Percentiles rank a stretch among this genome's conserved stretches.
Conservation (phyloP, 2,888 invertebrate species). For the Lithodes maja region DNA sequence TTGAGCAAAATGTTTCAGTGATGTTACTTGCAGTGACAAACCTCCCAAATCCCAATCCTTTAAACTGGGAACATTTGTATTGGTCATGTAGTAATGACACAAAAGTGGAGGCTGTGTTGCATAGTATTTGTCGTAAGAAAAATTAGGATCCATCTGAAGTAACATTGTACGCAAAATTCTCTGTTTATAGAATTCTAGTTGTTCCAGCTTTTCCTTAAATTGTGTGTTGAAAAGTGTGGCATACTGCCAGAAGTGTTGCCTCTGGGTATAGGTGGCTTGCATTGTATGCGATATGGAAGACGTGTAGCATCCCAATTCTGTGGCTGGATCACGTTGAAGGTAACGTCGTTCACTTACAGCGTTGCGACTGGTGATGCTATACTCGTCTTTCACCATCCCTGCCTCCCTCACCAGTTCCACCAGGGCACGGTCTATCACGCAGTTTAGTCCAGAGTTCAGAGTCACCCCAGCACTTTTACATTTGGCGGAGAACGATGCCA, state of each 20-base stretch:
- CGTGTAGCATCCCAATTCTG: not conserved
- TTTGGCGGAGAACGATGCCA: not conserved
- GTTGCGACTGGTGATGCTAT: not conserved
- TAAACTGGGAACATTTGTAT: no score
- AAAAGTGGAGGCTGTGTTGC: not conserved
- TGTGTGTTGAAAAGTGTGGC: not conserved
- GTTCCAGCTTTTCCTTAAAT: not conserved
- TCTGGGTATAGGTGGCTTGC: not conserved
- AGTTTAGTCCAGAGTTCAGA: not conserved
- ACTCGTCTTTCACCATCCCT: not conserved
- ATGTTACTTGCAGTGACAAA: no score
- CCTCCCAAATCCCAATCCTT: no score
- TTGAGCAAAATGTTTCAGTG: no score
- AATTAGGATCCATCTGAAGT: not conserved
- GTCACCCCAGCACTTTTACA: not conserved
- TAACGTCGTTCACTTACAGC: not conserved
- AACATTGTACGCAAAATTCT: not conserved
- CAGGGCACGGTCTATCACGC: not conserved
- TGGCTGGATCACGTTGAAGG: not conserved
- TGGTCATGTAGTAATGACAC: no score
- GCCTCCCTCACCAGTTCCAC: not conserved
- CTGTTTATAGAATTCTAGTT: not conserved
- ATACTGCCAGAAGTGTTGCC: not conserved
- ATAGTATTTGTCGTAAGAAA: not conserved
- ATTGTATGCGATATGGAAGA: not conserved